Percentiles rank a stretch among this genome's conserved stretches.
Conservation (phyloP, 2,113 vertebrate species). For the Hippotragus niger region DNA sequence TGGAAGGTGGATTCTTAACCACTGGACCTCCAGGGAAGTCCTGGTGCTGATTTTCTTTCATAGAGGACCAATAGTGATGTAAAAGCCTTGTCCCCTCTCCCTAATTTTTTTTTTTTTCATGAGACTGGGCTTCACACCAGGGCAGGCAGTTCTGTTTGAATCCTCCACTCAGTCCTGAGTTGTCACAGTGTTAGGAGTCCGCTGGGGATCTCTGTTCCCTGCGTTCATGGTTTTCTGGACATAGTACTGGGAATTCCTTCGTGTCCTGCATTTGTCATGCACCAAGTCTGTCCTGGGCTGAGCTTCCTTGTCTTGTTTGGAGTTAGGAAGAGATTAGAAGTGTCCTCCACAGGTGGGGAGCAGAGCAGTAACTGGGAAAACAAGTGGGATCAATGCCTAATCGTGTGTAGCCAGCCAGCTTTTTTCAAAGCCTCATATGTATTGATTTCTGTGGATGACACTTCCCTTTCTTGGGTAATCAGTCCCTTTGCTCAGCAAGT, state of each 20-base stretch:
- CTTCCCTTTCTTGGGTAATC: slow-evolving; percentile 81
- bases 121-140: not conserved
- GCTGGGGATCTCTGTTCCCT: not conserved
- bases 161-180: not conserved
- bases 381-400: slow-evolving; percentile 85
- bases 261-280: not conserved
- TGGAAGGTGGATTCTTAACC: not conserved
- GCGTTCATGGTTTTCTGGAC: not conserved
- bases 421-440: slow-evolving; percentile 83
- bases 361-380: slow-evolving; percentile 79
- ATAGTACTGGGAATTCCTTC: not conserved
- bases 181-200: not conserved
- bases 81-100: not conserved
- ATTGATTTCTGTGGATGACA: slow-evolving; percentile 80
- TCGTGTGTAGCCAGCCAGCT: slow-evolving; percentile 84
- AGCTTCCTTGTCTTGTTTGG: slow-evolving; percentile 65
- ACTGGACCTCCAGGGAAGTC: not conserved
- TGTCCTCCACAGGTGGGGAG: slow-evolving; percentile 74
- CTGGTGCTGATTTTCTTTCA: not conserved
- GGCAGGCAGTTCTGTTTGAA: not conserved
- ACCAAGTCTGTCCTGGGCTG: not conserved
- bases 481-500: slow-evolving; percentile 76
- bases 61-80: not conserved
- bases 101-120: not conserved
- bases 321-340: slow-evolving; percentile 75